Base-by-base conservation (phyloP, 2,797 vertebrate genomes). In the Syngnathus rostellatus region DNA sequence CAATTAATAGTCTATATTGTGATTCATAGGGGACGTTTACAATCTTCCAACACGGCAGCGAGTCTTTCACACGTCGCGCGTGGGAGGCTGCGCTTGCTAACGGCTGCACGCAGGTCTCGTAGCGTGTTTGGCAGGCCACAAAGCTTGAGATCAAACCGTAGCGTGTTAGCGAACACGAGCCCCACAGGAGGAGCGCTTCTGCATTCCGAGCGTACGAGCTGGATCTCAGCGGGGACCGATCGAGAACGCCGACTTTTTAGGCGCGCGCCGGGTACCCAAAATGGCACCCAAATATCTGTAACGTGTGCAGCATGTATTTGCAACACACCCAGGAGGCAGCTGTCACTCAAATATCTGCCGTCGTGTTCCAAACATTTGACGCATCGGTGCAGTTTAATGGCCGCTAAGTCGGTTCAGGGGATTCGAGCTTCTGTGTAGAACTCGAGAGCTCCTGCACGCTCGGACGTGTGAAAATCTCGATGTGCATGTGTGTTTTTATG, bases 71-170 rank as follows among this genome's bases (percentile, higher is more conserved):
- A 57, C 1, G 12, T 12, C 37, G 11, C 16, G 5, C 21, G 60
- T 25, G 60, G 40, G 60, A 62, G 60, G 60, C 60, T 45, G 60
- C 7, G 60, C 40, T 62, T 25, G 40, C 60, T 62, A 62, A 62
- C 41, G n/a, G 60, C 6, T 62, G 60, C 60, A 45, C 12, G 8
- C 2, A 16, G 21, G n/a, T 12, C 21, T 43, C 25, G 21, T 21
- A 21, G 58, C 25, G 12, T 57, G 25, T 57, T 31, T 37, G 54
- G 17, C 19, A 41, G n/a, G 59, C 39, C n/a, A 41, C 59, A 41
- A 57, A 57, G 54, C 54, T 31, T 11, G 5, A 62, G 21, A 43
- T 43, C 54, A 57, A 57, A 40, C 38, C 10, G 39, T 40, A 23
- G 54, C 12, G 14, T 17, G 23, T 57, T 23, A 45, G 41, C 21